Evolutionary conservation across 2,888 invertebrate species (phyloP).

Genomic region (Clepsis dumicolana): DNA sequence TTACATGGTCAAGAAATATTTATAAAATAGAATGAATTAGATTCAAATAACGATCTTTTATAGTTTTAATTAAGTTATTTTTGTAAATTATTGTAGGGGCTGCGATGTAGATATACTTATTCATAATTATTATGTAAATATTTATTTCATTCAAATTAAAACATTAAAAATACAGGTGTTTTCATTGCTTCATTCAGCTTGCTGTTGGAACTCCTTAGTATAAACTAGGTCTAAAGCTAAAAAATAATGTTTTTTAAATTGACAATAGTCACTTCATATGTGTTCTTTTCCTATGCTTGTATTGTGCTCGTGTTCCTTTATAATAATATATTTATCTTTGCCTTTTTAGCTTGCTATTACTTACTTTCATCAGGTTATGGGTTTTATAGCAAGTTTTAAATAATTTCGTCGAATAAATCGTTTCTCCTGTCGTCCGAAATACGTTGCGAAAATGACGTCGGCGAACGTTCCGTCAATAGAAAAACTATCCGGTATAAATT

Average conservation of each 20-base stretch:
- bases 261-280: too few relatives aligned
- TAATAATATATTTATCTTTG: too few relatives aligned
- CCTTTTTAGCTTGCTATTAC: too few relatives aligned
- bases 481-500: constrained; percentile 32
- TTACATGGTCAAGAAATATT: not conserved
- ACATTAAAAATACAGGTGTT: constrained; percentile 2
- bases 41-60: not conserved
- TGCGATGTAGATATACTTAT: constrained; percentile 20
- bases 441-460: not conserved
- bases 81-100: constrained; percentile 38
- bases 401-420: too few relatives aligned
- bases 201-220: too few relatives aligned
- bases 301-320: too few relatives aligned
- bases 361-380: too few relatives aligned
- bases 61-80: constrained; percentile 34
- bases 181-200: too few relatives aligned
- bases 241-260: too few relatives aligned
- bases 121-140: constrained; percentile 35
- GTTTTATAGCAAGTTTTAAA: not conserved
- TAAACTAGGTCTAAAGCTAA: too few relatives aligned
- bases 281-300: too few relatives aligned
- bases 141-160: constrained; percentile 34
- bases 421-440: too few relatives aligned
- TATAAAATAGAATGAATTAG: constrained; percentile 5
- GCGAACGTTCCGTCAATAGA: constrained; percentile 3